phyloP scores from a whole-genome alignment of 2,797 vertebrate species.

The Bradypus variegatus region DNA sequence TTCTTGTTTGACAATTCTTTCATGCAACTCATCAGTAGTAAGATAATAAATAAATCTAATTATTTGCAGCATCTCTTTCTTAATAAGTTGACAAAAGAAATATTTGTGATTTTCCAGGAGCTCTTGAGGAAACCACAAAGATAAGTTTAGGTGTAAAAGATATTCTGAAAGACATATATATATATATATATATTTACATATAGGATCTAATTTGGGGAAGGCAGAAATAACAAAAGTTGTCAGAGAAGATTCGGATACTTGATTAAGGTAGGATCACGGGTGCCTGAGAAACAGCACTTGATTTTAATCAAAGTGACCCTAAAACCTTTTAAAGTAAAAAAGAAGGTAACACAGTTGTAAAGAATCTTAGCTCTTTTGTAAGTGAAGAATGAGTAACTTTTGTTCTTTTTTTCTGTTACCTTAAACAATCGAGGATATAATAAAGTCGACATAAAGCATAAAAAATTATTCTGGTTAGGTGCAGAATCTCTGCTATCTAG shows the following conservation, averaged over 20 bases:
- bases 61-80: not conserved
- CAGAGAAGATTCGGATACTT: not conserved
- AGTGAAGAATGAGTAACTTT: not conserved
- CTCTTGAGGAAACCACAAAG: slow-evolving; percentile 1
- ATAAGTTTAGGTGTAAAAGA: not conserved
- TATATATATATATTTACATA: too few relatives aligned
- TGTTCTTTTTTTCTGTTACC: not conserved
- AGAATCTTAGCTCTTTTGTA: slow-evolving; percentile 29
- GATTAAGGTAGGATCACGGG: not conserved
- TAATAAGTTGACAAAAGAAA: not conserved
- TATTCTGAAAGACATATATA: slow-evolving; percentile 21
- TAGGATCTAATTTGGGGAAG: not conserved
- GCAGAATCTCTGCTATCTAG: too few relatives aligned
- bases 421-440: too few relatives aligned
- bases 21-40: not conserved
- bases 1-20: not conserved
- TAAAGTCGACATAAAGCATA: slow-evolving; percentile 27
- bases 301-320: too few relatives aligned
- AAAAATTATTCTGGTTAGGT: too few relatives aligned
- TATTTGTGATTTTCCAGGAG: slow-evolving; percentile 5
- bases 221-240: not conserved
- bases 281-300: too few relatives aligned
- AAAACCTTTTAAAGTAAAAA: too few relatives aligned
- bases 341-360: too few relatives aligned
- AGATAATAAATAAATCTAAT: slow-evolving; percentile 13